Evolutionary conservation across 2,113 vertebrate genomes (phyloP), one percentile per base, ranked within the genome.

Genomic region (Coryphaenoides rupestris): DNA sequence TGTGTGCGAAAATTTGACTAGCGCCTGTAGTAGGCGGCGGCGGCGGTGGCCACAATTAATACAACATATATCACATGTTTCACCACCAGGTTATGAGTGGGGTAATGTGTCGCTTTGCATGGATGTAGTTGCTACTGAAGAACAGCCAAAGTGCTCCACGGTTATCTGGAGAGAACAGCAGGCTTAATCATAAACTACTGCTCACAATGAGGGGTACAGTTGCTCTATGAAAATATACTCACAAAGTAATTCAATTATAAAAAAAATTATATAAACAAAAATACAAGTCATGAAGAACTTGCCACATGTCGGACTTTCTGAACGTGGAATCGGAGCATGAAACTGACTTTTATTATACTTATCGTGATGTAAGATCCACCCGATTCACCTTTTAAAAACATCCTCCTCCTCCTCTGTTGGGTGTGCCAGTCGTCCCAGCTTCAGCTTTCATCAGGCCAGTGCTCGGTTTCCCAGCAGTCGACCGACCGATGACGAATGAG

Each of bases 401-500:
- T 50, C 47, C 15, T 50, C 47, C 9, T 50, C 47, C 17, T n/a
- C 47, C 2, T 50, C 47, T n/a, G 47, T 50, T n/a, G n/a, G 47
- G 15, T 3, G 15, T 6, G 47, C 47, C 19, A 10, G 53, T 19
- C 53, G 19, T 4, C 19, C 45, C 84, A 77, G 73, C 62, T 58
- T 40, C 0, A 73, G 5, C 67, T 63, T 80, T 84, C 72, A 77
- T 83, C 82, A 80, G 72, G 80, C 47, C 62, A 80, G 62, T 54
- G 74, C 74, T 10, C 70, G 50, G 66, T 78, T 80, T 61, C 69
- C 73, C 76, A 46, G 67, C 76, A 53, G 66, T 73, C 60, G 66
- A 72, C 79, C 60, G 66, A 72, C 79, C 75, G 74, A 79, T 84
- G 85, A 90, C 76, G 67, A 84, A 90, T 74, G 84, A 81, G 79